A percentile compares a stretch with the other conserved stretches of the same genome.
These are phyloP conservation scores for Lycodopsis pacificus DNA, from an alignment of 2,797 vertebrate species.

Conservation along the genomic window DNA sequence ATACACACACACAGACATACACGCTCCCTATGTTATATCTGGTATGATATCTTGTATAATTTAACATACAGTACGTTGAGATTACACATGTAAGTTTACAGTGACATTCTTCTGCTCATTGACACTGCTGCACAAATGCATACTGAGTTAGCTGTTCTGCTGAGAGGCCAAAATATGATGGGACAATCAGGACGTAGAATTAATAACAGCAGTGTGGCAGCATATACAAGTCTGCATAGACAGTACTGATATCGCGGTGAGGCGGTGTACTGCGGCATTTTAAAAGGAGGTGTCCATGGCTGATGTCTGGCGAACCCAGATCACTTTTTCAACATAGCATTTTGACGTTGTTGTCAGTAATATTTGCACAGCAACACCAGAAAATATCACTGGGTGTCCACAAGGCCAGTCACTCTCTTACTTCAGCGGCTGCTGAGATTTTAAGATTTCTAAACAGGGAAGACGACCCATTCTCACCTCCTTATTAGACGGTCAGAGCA, in stretches of 20 bases:
- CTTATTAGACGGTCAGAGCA: not conserved
- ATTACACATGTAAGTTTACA: slow-evolving; percentile 35
- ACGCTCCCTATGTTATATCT: not conserved
- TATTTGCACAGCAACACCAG: not conserved
- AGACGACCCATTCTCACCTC: not conserved
- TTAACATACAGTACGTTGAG: slow-evolving; percentile 24
- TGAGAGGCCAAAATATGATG: slow-evolving; percentile 11
- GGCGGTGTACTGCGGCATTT: not conserved
- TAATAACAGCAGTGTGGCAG: not conserved
- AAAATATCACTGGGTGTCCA: not conserved
- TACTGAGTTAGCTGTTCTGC: not conserved
- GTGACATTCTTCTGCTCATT: slow-evolving; percentile 23
- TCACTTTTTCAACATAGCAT: not conserved
- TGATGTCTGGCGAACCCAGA: slow-evolving; percentile 3
- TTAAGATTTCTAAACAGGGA: not conserved
- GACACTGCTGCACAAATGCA: slow-evolving; percentile 17
- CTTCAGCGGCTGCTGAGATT: slow-evolving; percentile 1
- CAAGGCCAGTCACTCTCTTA: not conserved
- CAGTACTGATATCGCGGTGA: not conserved
- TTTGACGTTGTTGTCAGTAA: not conserved
- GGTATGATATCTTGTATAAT: slow-evolving; percentile 27
- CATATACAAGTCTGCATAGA: slow-evolving; percentile 5
- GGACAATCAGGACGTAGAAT: slow-evolving; percentile 1
- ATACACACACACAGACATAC: not conserved
- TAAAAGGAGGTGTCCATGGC: not conserved